phyloP scores from a whole-genome alignment of 2,113 vertebrate genomes.

The Enhydra lutris region DNA sequence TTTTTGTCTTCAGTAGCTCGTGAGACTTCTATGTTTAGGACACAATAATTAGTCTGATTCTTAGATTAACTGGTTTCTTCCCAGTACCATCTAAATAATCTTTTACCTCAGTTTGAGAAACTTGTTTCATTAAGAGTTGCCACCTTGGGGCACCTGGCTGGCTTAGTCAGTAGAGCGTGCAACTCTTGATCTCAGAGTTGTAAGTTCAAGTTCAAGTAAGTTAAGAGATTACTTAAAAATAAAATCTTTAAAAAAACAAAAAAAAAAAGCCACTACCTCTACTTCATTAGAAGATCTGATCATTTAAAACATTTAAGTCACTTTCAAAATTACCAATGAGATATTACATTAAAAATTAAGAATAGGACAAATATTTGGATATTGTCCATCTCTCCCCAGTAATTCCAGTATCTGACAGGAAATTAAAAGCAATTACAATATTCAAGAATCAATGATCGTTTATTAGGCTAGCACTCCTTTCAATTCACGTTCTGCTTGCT shows the following conservation, averaged over 20 bases:
- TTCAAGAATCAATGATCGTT: background rate
- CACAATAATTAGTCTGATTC: background rate
- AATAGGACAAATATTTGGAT: background rate
- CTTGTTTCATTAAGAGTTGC: background rate
- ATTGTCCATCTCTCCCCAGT: background rate
- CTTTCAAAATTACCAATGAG: background rate
- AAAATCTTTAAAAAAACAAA: background rate
- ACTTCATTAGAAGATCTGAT: conserved; percentile 7
- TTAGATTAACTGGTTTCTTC: background rate
- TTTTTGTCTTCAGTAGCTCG: background rate
- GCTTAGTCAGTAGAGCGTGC: background rate
- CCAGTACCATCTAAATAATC: background rate
- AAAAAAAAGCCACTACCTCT: background rate
- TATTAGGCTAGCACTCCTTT: conserved; percentile 22
- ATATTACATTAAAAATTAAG: conserved; percentile 2
- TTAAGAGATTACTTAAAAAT: background rate
- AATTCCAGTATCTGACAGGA: conserved; percentile 20
- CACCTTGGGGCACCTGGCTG: background rate
- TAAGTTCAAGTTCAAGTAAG: background rate
- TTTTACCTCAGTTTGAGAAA: background rate
- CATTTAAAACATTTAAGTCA: conserved; percentile 9
- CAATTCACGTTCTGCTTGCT: conserved; percentile 3
- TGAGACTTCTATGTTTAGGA: background rate
- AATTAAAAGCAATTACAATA: conserved; percentile 11
- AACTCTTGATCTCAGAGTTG: background rate